Evolutionary conservation across 2,113 vertebrate species (phyloP).

Genomic region (Dipodomys merriami): DNA sequence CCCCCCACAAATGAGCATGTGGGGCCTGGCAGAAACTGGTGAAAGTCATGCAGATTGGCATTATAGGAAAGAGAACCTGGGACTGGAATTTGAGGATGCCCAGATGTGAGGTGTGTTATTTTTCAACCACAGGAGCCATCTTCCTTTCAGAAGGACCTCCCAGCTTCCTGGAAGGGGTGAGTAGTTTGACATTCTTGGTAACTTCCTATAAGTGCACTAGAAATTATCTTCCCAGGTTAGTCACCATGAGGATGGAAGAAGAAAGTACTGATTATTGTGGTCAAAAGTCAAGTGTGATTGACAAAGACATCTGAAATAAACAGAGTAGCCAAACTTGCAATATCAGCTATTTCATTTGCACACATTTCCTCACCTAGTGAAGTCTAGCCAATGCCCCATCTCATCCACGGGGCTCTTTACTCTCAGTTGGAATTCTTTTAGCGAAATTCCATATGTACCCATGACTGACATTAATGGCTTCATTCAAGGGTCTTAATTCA

Average conservation of each 20-base stretch:
- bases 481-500: no score
- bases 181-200: background rate
- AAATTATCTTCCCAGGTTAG: background rate
- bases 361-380: fast-evolving
- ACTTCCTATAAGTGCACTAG: no score
- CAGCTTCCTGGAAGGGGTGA: background rate
- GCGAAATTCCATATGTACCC: background rate
- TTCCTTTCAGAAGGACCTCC: background rate
- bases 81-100: background rate
- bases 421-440: background rate
- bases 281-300: background rate
- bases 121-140: fast-evolving
- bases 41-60: no score
- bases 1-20: background rate
- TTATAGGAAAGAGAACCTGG: background rate
- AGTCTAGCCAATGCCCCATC: no score
- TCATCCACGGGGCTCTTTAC: background rate
- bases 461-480: background rate
- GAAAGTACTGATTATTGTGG: fast-evolving
- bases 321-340: background rate
- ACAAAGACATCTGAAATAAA: fast-evolving
- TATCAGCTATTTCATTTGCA: fast-evolving
- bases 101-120: background rate
- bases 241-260: no score
- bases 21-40: background rate